A percentile compares a stretch with the other conserved stretches of the same genome.
Evolutionary conservation across 1,140 invertebrate species (phyloP).

Genomic region (Acromyrmex heyeri): DNA sequence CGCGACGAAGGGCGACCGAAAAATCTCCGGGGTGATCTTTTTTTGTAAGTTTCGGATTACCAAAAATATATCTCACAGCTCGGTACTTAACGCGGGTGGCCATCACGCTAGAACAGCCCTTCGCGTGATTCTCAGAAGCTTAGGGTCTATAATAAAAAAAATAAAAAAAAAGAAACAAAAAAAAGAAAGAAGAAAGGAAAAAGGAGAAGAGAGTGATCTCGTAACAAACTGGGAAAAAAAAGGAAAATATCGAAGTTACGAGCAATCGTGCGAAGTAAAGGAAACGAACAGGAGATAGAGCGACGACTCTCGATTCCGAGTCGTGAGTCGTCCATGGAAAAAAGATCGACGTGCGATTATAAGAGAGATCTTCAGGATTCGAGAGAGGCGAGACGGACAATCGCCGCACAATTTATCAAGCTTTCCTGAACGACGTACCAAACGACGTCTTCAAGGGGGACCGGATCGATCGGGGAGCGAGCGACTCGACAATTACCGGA

Average conservation of each 20-base stretch:
- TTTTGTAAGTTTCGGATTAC: constrained; percentile 80
- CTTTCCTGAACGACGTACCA: constrained; percentile 1
- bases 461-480: constrained; percentile 11
- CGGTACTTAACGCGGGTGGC: constrained; percentile 81
- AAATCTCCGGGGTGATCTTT: constrained; percentile 54
- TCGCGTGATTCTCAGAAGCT: constrained; percentile 72
- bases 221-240: constrained; percentile 6
- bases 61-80: constrained; percentile 81
- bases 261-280: background rate
- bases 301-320: background rate
- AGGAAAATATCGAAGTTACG: background rate
- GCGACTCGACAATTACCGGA: constrained; percentile 53
- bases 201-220: background rate
- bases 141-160: constrained; percentile 49
- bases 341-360: constrained; percentile 16
- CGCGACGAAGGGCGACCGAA: background rate
- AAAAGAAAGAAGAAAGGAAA: constrained; percentile 8
- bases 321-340: constrained; percentile 6
- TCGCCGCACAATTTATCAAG: constrained; percentile 49
- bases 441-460: constrained; percentile 25
- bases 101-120: constrained; percentile 71
- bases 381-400: constrained; percentile 29
- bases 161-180: constrained; percentile 2
- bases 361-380: background rate
- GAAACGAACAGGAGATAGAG: constrained; percentile 1